Conservation (phyloP, 2,113 vertebrate genomes). For the Willisornis vidua region DNA sequence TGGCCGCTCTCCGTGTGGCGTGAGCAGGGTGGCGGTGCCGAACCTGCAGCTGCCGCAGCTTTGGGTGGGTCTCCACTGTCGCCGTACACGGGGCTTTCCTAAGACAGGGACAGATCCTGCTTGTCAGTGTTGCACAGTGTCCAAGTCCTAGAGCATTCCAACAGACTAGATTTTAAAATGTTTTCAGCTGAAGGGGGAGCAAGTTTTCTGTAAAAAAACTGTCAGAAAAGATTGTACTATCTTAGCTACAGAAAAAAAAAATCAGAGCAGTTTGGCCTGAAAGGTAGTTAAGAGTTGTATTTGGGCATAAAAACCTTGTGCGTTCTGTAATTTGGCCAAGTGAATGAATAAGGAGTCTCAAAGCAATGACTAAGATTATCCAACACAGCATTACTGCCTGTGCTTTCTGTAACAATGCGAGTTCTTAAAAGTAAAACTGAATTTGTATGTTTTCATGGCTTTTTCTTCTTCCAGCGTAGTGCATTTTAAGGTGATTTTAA, state of each 20-base stretch:
- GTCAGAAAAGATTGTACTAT: not conserved
- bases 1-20: rapidly evolving
- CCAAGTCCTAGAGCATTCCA: not conserved
- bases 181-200: not conserved
- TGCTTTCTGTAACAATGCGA: not conserved
- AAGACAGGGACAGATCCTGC: not conserved
- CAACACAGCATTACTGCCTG: not conserved
- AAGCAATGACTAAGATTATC: not conserved
- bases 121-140: not conserved
- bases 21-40: not conserved
- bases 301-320: not conserved
- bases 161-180: not conserved
- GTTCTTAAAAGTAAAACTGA: not conserved
- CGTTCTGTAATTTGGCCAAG: not conserved
- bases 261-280: not conserved
- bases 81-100: not conserved
- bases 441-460: not conserved
- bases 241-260: not conserved
- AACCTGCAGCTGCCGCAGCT: not conserved
- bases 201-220: not conserved
- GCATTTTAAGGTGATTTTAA: not conserved
- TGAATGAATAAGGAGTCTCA: not conserved
- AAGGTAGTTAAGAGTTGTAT: not conserved
- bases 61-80: not conserved
- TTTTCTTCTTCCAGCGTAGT: not conserved